A percentile compares a stretch with the other conserved stretches of the same genome.
These are phyloP conservation scores for Cerastis rubricosa DNA, from an alignment of 2,888 invertebrate species.

Conservation along the genomic window DNA sequence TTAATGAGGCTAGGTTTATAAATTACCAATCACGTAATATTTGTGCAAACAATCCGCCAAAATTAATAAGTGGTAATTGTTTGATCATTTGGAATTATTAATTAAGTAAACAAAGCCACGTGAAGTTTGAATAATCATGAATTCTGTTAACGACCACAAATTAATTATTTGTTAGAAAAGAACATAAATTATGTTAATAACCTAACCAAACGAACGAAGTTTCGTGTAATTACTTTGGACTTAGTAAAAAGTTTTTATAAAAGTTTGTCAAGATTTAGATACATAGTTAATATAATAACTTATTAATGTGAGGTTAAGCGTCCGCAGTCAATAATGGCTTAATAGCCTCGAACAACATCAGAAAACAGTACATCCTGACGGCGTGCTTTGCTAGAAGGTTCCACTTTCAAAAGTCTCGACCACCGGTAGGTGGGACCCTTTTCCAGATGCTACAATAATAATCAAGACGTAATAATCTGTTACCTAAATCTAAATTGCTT, in stretches of 20 bases:
- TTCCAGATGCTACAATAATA: not conserved
- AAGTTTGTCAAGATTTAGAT: constrained; percentile 14
- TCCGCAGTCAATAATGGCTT: not conserved
- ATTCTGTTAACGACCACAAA: constrained; percentile 1
- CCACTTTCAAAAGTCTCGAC: too few relatives aligned
- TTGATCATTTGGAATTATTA: constrained; percentile 38
- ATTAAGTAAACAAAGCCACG: constrained; percentile 34
- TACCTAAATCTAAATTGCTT: too few relatives aligned
- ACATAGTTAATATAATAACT: not conserved
- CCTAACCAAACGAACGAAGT: constrained; percentile 12
- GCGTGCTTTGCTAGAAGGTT: too few relatives aligned
- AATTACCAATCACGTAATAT: constrained; percentile 57
- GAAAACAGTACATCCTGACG: too few relatives aligned
- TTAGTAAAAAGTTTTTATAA: constrained; percentile 4
- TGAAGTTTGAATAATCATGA: constrained; percentile 25
- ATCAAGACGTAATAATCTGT: not conserved
- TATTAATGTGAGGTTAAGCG: not conserved
- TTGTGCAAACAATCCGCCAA: constrained; percentile 39
- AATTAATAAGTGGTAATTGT: constrained; percentile 50
- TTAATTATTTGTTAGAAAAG: constrained; percentile 12
- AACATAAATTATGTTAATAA: constrained; percentile 22
- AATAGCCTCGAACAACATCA: too few relatives aligned
- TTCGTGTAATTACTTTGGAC: constrained; percentile 13
- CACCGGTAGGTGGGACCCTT: too few relatives aligned
- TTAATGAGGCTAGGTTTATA: constrained; percentile 52